A percentile compares a stretch with the other conserved stretches of the same genome.
Evolutionary conservation across 1,140 invertebrate genomes (phyloP).

Genomic region (Babylonia areolata): DNA sequence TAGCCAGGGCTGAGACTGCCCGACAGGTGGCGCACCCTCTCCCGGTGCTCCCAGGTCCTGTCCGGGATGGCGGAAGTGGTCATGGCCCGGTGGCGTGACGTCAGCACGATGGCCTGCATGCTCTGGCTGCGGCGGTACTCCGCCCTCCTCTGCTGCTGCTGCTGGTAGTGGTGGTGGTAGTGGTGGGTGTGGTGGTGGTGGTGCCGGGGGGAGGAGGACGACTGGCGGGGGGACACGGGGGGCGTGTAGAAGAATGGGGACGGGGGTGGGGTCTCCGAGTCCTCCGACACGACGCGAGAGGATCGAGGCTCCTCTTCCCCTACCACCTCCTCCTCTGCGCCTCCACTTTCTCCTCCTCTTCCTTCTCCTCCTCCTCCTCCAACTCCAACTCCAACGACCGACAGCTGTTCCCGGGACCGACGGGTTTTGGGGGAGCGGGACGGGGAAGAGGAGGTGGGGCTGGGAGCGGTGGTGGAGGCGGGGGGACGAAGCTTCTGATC

Average conservation of each 20-base stretch:
- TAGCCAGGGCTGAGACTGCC: background rate
- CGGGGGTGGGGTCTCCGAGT: background rate
- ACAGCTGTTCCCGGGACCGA: background rate
- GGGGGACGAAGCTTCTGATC: background rate
- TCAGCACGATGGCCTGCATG: conserved; percentile 28
- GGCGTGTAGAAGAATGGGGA: too few relatives aligned
- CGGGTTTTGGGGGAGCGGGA: background rate
- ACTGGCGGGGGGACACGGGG: too few relatives aligned
- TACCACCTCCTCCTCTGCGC: background rate
- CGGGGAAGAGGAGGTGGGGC: background rate
- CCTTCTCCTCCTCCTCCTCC: background rate
- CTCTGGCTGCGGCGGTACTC: conserved; percentile 17
- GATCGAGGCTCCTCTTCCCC: background rate
- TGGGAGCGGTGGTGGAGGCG: background rate
- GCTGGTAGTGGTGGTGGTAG: too few relatives aligned
- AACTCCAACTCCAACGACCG: background rate
- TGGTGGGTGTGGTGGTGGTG: too few relatives aligned
- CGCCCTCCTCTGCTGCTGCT: background rate
- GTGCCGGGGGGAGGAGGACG: too few relatives aligned
- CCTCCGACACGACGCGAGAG: too few relatives aligned
- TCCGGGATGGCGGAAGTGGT: background rate
- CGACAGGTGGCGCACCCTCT: background rate
- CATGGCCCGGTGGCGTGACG: background rate
- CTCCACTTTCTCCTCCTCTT: background rate
- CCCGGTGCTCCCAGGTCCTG: background rate